phyloP scores from a whole-genome alignment of 1,140 invertebrate genomes.

The Diorhabda carinulata region DNA sequence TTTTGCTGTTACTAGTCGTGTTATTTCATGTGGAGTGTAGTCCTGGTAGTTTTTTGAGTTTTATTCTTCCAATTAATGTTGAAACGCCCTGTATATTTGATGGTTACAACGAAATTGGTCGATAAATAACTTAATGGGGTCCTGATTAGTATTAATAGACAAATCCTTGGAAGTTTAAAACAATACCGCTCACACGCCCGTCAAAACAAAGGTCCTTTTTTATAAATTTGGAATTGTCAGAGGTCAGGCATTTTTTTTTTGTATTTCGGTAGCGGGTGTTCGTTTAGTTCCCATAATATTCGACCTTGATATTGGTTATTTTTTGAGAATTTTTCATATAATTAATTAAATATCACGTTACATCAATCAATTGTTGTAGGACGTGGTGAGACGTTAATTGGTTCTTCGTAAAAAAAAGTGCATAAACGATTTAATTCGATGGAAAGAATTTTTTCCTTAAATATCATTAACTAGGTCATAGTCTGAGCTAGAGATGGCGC shows the following conservation, averaged over 20 bases:
- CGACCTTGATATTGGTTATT: constrained; percentile 11
- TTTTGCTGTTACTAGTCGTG: too few relatives aligned
- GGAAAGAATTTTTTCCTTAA: too few relatives aligned
- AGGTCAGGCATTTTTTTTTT: constrained; percentile 10
- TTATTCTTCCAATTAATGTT: too few relatives aligned
- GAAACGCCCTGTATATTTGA: too few relatives aligned
- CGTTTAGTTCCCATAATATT: constrained; percentile 7
- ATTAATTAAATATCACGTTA: constrained; percentile 1
- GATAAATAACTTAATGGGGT: background rate
- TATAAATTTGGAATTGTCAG: constrained; percentile 12
- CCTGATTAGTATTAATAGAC: background rate
- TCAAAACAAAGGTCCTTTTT: constrained; percentile 12
- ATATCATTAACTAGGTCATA: too few relatives aligned
- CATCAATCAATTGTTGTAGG: background rate
- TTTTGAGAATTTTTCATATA: constrained; percentile 3
- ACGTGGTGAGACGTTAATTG: background rate
- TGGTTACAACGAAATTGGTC: too few relatives aligned
- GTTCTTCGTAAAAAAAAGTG: too few relatives aligned
- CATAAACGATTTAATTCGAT: too few relatives aligned
- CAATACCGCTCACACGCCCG: constrained; percentile 7
- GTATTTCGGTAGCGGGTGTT: constrained; percentile 4
- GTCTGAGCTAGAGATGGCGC: too few relatives aligned
- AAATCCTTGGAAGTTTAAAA: constrained; percentile 12
- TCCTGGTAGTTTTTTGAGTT: too few relatives aligned
- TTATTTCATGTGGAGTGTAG: too few relatives aligned